Evolutionary conservation across 2,797 vertebrate species (phyloP), one percentile per base, ranked within the genome.

Genomic region (Xenopus petersii): DNA sequence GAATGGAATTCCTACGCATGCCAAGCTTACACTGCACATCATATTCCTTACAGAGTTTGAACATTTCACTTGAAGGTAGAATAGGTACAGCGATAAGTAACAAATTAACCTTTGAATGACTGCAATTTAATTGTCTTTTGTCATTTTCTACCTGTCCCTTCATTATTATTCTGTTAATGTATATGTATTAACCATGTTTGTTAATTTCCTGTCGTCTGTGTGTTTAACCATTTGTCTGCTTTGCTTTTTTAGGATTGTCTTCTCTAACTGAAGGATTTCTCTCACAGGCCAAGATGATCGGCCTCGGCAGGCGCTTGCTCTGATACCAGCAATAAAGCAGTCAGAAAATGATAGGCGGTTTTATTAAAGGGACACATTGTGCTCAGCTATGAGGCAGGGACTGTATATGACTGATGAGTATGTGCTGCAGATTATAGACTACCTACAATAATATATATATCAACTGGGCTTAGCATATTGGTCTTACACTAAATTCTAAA

Each of bases 231-330:
- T 86, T 82, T 88, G 91, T 99, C 92, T 98, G 96, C 96, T 93
- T 98, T 98, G 96, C 96, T 94, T 92, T 95, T 93, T 96, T 91
- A 96, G 98, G 97, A 98, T 97, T 91, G 81, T 91, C 86, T 83
- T 81, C 82, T 88, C 85, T 93, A 90, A 91, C 88, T 82, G 91
- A 91, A 89, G 91, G 89, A 88, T 86, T 88, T 56, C 83, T 88
- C 90, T 86, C 86, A 84, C 88, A 87, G 86, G 65, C 89, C 83
- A 88, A 87, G 86, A 84, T 87, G 85, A 86, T 90, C 88, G 60
- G 17, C 61, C 62, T 74, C 54, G 17, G 9, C 61, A 70, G 51
- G 47, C 67, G 49, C 58, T 30, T 42, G 42, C 61, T 58, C 54
- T 60, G 46, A 78, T 75, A 77, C 56, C 66, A 56, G 12, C 51